Percentiles rank a stretch among this genome's conserved stretches.
Conservation (phyloP, 2,113 vertebrate genomes). For the Pagrus major region DNA sequence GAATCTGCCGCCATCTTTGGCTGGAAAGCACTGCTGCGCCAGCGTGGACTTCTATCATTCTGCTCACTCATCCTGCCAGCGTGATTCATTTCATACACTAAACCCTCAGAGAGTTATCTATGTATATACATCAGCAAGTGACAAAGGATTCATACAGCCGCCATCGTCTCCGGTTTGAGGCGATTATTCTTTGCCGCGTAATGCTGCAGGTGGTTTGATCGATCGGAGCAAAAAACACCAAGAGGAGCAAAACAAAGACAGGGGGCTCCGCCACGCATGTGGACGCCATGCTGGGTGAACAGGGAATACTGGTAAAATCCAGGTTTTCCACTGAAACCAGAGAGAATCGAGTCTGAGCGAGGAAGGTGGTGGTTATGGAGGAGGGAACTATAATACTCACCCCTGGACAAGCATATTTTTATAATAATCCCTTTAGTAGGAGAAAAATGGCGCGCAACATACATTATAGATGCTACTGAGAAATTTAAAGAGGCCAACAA, state of each 20-base stretch:
- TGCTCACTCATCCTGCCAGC: conserved; percentile 19
- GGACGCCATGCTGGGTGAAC: conserved; percentile 2
- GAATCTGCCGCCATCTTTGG: conserved; percentile 39
- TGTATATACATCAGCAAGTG: conserved; percentile 48
- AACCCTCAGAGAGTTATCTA: conserved; percentile 33
- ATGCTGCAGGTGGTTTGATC: conserved; percentile 45
- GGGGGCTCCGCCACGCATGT: background rate
- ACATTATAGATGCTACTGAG: background rate
- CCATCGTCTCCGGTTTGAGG: conserved; percentile 29
- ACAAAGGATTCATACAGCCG: conserved; percentile 41
- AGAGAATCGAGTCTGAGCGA: conserved; percentile 9
- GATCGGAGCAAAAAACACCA: conserved; percentile 12
- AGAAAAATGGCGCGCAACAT: background rate
- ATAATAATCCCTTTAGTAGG: conserved; percentile 25
- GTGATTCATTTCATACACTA: conserved; percentile 44
- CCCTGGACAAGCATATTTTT: conserved; percentile 14
- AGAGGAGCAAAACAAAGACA: conserved; percentile 12
- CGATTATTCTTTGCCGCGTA: background rate
- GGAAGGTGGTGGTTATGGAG: background rate
- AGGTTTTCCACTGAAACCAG: conserved; percentile 9
- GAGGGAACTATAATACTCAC: background rate
- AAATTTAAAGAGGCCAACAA: conserved; percentile 6
- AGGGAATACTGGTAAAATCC: conserved; percentile 21
- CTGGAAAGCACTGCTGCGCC: conserved; percentile 9
- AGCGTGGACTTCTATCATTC: conserved; percentile 32